A percentile compares a stretch with the other conserved stretches of the same genome.
Conservation (phyloP, 1,140 invertebrate genomes). For the Drosophila ficusphila region DNA sequence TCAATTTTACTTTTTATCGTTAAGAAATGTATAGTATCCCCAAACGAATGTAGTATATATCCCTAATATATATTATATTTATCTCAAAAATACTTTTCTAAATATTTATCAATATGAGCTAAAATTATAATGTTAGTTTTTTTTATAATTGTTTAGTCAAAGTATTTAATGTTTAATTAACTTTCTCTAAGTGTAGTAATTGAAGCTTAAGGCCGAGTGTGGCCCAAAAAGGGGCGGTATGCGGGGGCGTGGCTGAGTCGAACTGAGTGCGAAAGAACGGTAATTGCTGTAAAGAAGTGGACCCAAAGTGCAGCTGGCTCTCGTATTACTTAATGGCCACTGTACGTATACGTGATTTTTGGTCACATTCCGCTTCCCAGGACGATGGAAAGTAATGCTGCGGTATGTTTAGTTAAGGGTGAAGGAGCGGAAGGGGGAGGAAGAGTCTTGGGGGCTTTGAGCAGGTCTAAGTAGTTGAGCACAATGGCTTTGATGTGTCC, state of each 20-base stretch:
- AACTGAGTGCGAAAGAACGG: conserved; percentile 31
- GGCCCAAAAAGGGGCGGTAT: conserved; percentile 7
- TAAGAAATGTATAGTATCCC: no score
- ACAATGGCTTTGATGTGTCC: conserved; percentile 55
- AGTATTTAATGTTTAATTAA: no score
- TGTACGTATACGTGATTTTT: conserved; percentile 77
- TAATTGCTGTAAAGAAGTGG: conserved; percentile 55
- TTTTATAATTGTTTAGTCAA: no score
- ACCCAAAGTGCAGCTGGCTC: conserved; percentile 60
- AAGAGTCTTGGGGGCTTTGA: neutral
- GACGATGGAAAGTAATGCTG: conserved; percentile 20
- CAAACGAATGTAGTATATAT: no score
- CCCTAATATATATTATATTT: no score
- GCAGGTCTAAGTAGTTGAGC: conserved; percentile 51
- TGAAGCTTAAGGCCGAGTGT: conserved; percentile 36
- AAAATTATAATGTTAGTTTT: no score
- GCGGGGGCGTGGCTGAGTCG: conserved; percentile 6
- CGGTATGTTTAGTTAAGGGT: conserved; percentile 9
- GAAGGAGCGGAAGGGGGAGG: neutral
- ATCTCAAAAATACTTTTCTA: no score
- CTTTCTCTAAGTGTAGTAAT: conserved; percentile 35
- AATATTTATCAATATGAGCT: no score
- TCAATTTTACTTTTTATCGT: no score
- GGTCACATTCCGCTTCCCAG: conserved; percentile 42
- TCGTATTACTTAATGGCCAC: conserved; percentile 69